These are phyloP conservation scores for Archegozetes longisetosus DNA, from an alignment of 1,140 invertebrate species.

Conservation along the genomic window DNA sequence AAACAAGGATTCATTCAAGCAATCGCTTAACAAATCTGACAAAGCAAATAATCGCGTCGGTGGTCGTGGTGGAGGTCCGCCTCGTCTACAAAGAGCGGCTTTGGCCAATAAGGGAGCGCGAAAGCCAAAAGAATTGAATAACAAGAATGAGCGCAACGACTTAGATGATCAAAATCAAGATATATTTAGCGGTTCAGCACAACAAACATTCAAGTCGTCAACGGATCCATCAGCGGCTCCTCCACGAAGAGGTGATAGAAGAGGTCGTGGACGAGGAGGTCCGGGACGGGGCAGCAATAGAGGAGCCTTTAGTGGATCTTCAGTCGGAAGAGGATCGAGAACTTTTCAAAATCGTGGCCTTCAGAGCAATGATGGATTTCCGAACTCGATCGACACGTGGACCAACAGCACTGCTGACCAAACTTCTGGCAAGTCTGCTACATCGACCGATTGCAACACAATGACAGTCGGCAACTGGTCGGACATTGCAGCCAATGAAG, in stretches of 20 bases:
- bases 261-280: neutral
- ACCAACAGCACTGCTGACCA: conserved; percentile 37
- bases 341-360: conserved; percentile 5
- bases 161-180: neutral
- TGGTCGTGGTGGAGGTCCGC: conserved; percentile 28
- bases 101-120: neutral
- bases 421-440: conserved; percentile 23
- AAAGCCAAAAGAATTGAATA: neutral
- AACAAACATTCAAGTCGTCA: neutral
- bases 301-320: neutral
- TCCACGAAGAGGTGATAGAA: neutral
- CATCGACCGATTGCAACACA: conserved; percentile 24
- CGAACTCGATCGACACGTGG: conserved; percentile 41
- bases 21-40: conserved; percentile 1
- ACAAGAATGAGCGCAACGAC: neutral
- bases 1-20: neutral
- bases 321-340: neutral
- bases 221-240: neutral
- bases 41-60: conserved; percentile 18
- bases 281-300: neutral
- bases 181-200: neutral
- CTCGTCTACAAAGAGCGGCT: conserved; percentile 19
- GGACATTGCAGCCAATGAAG: conserved; percentile 44
- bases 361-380: conserved; percentile 18
- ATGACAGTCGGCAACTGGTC: conserved; percentile 30